These are phyloP conservation scores for Crypturellus tataupa DNA, from an alignment of 2,797 vertebrate genomes.

Conservation along the genomic window DNA sequence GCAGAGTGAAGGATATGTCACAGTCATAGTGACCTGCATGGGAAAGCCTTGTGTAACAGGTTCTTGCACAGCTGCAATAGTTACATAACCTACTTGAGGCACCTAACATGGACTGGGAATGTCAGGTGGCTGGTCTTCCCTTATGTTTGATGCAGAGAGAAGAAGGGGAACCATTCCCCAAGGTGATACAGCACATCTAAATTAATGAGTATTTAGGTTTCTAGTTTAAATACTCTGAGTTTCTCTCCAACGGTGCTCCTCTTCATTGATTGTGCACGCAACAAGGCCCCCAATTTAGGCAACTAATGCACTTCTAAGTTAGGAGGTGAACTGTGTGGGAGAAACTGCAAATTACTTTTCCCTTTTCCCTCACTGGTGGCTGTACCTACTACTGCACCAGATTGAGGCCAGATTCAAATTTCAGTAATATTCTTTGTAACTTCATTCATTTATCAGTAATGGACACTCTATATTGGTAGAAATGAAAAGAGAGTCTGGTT, in stretches of 20 bases:
- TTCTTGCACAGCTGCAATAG: background rate
- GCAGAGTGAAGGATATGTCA: background rate
- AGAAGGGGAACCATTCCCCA: background rate
- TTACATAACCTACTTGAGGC: background rate
- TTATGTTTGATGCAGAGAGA: background rate
- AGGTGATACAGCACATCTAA: constrained; percentile 9
- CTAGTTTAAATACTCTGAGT: background rate
- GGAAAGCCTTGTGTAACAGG: background rate
- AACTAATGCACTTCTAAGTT: constrained; percentile 1
- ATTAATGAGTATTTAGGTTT: constrained; percentile 21
- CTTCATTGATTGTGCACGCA: background rate
- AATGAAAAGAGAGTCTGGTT: background rate
- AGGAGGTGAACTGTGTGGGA: background rate
- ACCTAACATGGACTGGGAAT: background rate
- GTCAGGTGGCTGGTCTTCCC: background rate
- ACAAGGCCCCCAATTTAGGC: background rate
- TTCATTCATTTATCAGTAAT: background rate
- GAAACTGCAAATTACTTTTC: background rate
- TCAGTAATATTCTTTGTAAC: background rate
- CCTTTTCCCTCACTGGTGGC: background rate
- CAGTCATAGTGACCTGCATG: background rate
- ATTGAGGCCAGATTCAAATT: background rate
- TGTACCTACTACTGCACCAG: background rate
- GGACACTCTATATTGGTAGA: background rate
- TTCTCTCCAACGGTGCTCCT: background rate